Base-by-base conservation (phyloP, 1,140 invertebrate species). In the Luehdorfia chinensis region DNA sequence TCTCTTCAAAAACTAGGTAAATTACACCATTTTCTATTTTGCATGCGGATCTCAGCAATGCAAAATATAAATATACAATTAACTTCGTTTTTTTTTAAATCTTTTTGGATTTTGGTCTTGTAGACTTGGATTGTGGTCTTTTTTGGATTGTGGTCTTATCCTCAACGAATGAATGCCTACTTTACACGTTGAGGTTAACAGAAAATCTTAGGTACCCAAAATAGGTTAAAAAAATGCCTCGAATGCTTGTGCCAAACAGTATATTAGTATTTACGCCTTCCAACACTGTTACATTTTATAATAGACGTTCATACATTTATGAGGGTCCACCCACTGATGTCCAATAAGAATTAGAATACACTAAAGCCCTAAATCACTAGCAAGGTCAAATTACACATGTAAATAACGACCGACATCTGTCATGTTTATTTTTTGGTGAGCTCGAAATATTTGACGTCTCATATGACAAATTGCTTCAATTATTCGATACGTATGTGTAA, bases 331-430 rank as follows among this genome's bases (percentile, higher is more conserved):
- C n/a, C n/a, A n/a, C n/a, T n/a, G n/a, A n/a, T n/a, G n/a, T n/a
- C n/a, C n/a, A n/a, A 14, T 14, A 13, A 37, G 19, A 43, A 30
- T 43, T 43, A 30, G 39, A 28, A 43, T 43, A 43, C 39, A 37
- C 34, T 9, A 13, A 28, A 28, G 37, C 39, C 39, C 39, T 43
- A 41, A 13, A 28, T 43, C 39, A 30, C 15, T 13, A 27, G 23
- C 23, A 43, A 43, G 39, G 39, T 43, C 39, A 43, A 43, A 43
- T 43, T 43, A 16, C 39, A 16, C n/a, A 16, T 19, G 12, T 25
- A 15, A 41, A 14, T 13, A 13, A 9, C 18, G 34, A 37, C 34
- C 16, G 9, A 37, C 34, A 37, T 37, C 21, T 15, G 27, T 43
- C 39, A 28, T 30, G 13, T 43, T 43, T 43, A 43, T 43, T 28